These are phyloP conservation scores for Acleris cristana DNA, from an alignment of 2,888 invertebrate species.

Conservation along the genomic window DNA sequence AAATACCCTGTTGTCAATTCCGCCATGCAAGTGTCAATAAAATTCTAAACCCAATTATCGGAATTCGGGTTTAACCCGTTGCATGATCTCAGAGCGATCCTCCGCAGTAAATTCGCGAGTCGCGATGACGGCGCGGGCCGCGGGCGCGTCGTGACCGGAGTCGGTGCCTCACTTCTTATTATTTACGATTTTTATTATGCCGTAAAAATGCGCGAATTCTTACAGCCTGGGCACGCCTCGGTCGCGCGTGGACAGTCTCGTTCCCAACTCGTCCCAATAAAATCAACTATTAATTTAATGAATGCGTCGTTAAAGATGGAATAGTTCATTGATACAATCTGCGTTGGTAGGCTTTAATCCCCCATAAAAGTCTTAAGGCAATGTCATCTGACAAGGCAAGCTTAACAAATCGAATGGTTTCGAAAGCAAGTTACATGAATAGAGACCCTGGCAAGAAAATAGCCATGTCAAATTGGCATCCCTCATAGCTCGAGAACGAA, in stretches of 20 bases:
- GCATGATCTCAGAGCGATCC: conserved; percentile 60
- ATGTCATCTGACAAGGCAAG: too few species aligned
- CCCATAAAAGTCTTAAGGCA: too few species aligned
- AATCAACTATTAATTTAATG: not conserved
- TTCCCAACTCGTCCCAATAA: conserved; percentile 24
- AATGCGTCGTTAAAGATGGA: not conserved
- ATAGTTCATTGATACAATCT: not conserved
- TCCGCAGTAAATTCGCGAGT: conserved; percentile 73
- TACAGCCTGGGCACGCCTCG: conserved; percentile 66
- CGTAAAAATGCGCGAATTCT: conserved; percentile 79
- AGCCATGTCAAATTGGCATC: too few species aligned
- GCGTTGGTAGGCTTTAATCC: too few species aligned
- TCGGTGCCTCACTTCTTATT: conserved; percentile 70
- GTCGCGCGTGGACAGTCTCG: conserved; percentile 59
- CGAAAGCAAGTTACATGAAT: too few species aligned
- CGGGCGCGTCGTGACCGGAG: conserved; percentile 77
- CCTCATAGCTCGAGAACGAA: too few species aligned
- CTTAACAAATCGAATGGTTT: too few species aligned
- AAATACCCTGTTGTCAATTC: too few species aligned
- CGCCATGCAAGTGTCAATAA: too few species aligned
- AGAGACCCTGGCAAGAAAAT: too few species aligned
- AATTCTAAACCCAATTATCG: too few species aligned
- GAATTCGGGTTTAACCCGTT: conserved; percentile 53
- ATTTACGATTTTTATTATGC: conserved; percentile 80
- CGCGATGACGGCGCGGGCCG: conserved; percentile 72